Evolutionary conservation across 1,140 invertebrate genomes (phyloP), one percentile per base, ranked within the genome.

Genomic region (Lasioglossum baleicum): DNA sequence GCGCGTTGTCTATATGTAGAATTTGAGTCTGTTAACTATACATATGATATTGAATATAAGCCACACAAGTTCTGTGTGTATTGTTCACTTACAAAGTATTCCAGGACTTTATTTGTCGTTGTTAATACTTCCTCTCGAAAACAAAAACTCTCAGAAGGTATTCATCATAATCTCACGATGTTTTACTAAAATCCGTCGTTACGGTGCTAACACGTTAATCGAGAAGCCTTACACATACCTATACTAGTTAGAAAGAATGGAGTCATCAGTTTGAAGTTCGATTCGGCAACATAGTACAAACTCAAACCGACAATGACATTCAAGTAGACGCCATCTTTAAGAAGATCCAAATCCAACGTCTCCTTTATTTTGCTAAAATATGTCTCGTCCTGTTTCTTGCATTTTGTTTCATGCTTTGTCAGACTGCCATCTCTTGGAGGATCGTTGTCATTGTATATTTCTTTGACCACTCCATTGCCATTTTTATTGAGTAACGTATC

Each of bases 211-310:
- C 78, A 15, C 35, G 48, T 13, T 35, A 58, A 58, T 58, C 20
- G 0, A 26, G 48, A 56, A 67, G 44, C 20, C 17, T 48, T 40
- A 66, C 84, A 95, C 84, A 95, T 95, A 78, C 95, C 95, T 79
- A 96, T 91, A 86, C 93, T 94, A 67, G 93, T 93, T 73, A 96
- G 94, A 87, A 96, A 96, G 88, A 96, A 96, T 17, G 96, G 96
- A 56, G 95, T 96, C 66, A 96, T 94, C 94, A 96, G 94, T 90
- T 96, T 96, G 88, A 96, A 96, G 87, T 96, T 96, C 81, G 96
- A 93, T 85, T 96, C 96, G 15, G 96, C 95, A 26, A 96, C 95
- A 90, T 96, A 96, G 91, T 95, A 96, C 10, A 96, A 93, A 53
- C 95, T 96, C 22, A 96, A 91, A 2, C 96, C 96, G 66, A 96